Base-by-base conservation (phyloP, 1,140 invertebrate genomes). In the Papilio helenus region DNA sequence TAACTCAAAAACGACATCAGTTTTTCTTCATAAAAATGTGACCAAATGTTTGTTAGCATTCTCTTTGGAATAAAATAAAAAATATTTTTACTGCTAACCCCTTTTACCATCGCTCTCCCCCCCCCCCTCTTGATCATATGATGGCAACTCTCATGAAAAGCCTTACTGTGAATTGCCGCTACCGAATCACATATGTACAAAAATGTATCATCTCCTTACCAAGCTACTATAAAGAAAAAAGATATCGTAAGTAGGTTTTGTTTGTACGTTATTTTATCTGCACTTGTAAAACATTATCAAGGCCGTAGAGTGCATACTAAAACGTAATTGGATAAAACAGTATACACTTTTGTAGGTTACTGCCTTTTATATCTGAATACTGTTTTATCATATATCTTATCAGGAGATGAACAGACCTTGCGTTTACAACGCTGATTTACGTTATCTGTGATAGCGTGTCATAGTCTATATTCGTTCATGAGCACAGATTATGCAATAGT, bases 391-490 rank as follows among this genome's bases (percentile, higher is more conserved):
- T 3, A 39, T 23, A 74, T 74, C 44, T 74, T 74, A 74, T 74
- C 72, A 23, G 14, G 44, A 46, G 72, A 44, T 74, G 72, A 46
- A 68, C 12, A 49, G 72, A 74, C 42, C 20, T 46, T 44, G 68
- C 34, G 14, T 23, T n/a, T 20, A 73, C n/a, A 26, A 49, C 72
- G n/a, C 44, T 74, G 72, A 74, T 74, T 46, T 44, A 18, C 49
- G 44, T 74, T 46, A 74, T 74, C 42, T 46, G 23, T 74, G 72
- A 74, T 74, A 74, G 20, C 20, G 42, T 49, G 72, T 44, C 71
- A 42, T 1, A 34, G 44, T 16, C 14, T 74, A 74, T 42, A 72
- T 44, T 72, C 61, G 61, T 29, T 29, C 26, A 14, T 26, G 58
- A 68, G 26, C 61, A 68, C 61, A 68, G 58, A 26, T 68, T 68